Percentiles rank a stretch among this genome's conserved stretches.
Evolutionary conservation across 30 jellyfish, hydroid and myxozoan genomes (phyloP).

Genomic region (Pseudorhiza aurosa): DNA sequence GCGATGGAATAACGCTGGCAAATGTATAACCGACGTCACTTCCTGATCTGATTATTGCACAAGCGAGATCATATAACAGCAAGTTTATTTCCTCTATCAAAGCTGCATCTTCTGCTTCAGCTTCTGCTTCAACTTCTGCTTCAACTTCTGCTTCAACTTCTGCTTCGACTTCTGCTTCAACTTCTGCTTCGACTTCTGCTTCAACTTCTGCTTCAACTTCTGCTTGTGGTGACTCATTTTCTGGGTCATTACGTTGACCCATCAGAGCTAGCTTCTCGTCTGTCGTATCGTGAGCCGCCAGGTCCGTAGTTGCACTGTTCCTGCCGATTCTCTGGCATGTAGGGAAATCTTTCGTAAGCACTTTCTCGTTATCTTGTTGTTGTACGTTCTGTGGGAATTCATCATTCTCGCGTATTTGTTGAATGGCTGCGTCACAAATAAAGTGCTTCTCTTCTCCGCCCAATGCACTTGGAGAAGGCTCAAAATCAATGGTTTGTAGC

Average conservation of each 20-base stretch:
- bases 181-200: neutral
- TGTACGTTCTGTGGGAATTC: neutral
- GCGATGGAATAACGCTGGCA: constrained; percentile 74
- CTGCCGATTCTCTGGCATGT: neutral
- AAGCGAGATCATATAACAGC: constrained; percentile 66
- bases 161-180: neutral
- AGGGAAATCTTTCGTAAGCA: neutral
- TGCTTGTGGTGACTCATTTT: neutral
- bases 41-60: constrained; percentile 58
- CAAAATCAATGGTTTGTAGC: neutral
- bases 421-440: neutral
- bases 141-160: neutral
- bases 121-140: neutral
- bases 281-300: neutral
- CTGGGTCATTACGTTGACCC: neutral
- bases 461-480: neutral
- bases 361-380: neutral
- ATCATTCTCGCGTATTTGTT: no score
- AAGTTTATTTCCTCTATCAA: neutral
- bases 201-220: neutral
- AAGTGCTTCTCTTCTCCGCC: neutral
- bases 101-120: neutral
- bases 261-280: neutral
- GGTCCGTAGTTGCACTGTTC: neutral
- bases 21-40: constrained; percentile 50